Percentiles rank a stretch among this genome's conserved stretches.
phyloP scores from a whole-genome alignment of 2,113 vertebrate species.

The Pelodiscus sinensis region DNA sequence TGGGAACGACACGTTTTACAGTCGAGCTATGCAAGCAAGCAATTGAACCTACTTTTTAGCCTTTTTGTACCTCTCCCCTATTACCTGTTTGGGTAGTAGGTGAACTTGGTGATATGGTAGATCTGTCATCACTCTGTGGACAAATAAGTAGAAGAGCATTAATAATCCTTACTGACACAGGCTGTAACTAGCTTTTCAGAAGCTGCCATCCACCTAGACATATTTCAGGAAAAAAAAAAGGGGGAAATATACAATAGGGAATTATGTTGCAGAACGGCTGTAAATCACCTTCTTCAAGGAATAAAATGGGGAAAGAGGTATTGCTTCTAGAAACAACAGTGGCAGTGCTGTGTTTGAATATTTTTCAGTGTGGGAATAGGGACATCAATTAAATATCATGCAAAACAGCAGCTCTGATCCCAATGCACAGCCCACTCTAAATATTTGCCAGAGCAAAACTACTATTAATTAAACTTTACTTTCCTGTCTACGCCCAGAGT shows the following conservation, averaged over 20 bases:
- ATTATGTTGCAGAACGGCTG: slow-evolving; percentile 15
- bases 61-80: neutral
- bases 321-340: neutral
- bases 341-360: neutral
- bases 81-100: slow-evolving; percentile 85
- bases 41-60: neutral
- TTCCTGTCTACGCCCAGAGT: neutral
- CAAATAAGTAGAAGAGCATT: slow-evolving; percentile 41
- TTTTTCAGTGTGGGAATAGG: neutral
- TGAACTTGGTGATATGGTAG: slow-evolving; percentile 79
- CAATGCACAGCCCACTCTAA: neutral
- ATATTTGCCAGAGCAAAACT: neutral
- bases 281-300: neutral
- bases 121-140: slow-evolving; percentile 88
- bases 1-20: neutral
- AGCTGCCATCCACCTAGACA: neutral
- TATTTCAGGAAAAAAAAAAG: neutral
- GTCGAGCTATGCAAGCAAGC: slow-evolving; percentile 9
- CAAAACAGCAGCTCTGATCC: rapidly evolving
- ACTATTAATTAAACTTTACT: neutral
- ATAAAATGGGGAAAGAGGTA: neutral
- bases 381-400: neutral
- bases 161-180: slow-evolving; percentile 36
- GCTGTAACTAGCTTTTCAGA: neutral
- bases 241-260: neutral